phyloP scores from a whole-genome alignment of 2,888 invertebrate genomes.

The Sclerodermus sp. region DNA sequence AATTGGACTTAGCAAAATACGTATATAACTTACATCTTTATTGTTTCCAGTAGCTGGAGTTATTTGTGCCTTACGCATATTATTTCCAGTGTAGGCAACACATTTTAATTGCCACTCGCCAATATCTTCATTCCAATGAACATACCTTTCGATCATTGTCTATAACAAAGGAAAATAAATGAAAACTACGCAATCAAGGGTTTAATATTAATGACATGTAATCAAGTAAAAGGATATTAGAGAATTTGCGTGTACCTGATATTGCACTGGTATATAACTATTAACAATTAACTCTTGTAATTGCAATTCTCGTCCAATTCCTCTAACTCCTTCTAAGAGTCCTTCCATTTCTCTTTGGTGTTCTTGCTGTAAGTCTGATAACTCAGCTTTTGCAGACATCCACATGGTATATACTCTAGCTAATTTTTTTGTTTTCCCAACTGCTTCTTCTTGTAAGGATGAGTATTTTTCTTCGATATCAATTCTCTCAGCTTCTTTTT shows the following conservation, averaged over 20 bases:
- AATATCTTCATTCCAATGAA: conserved; percentile 97
- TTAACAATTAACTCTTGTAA: conserved; percentile 89
- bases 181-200: neutral
- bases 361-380: conserved; percentile 87
- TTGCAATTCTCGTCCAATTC: conserved; percentile 86
- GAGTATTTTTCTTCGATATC: conserved; percentile 95
- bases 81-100: conserved; percentile 98
- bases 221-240: neutral
- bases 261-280: conserved; percentile 90
- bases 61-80: conserved; percentile 78
- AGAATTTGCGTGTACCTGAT: conserved; percentile 67
- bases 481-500: conserved; percentile 90
- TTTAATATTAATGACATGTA: neutral
- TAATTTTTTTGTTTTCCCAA: conserved; percentile 89
- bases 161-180: too few species aligned
- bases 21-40: conserved; percentile 44
- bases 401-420: conserved; percentile 86
- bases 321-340: conserved; percentile 88
- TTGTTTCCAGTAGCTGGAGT: conserved; percentile 40
- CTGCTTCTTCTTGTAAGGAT: conserved; percentile 90
- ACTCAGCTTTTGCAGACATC: conserved; percentile 82
- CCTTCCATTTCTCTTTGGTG: conserved; percentile 98
- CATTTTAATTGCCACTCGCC: conserved; percentile 98
- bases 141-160: conserved; percentile 86
- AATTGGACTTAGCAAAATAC: neutral